Evolutionary conservation across 2,797 vertebrate species (phyloP).

Genomic region (Sandelia bainsii): DNA sequence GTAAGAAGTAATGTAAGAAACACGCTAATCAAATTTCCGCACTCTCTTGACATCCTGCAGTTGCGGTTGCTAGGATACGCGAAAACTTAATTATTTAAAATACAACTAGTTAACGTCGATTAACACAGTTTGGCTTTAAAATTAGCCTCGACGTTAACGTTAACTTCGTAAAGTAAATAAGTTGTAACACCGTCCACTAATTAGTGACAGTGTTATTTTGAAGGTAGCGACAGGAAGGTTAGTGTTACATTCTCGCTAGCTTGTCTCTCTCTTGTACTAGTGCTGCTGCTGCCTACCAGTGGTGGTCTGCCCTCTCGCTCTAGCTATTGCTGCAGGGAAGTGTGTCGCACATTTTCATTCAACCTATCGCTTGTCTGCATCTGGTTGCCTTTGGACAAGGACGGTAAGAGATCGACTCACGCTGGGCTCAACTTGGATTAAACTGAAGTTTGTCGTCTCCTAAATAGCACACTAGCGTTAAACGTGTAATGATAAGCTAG

Average conservation of each 20-base stretch:
- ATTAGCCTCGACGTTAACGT: no score
- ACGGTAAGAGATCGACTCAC: slow-evolving; percentile 58
- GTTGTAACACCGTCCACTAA: no score
- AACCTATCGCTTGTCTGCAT: slow-evolving; percentile 41
- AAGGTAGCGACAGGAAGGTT: slow-evolving; percentile 15
- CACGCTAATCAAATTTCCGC: no score
- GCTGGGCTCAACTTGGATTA: background rate
- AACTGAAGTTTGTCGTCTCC: slow-evolving; percentile 3
- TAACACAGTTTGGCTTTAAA: no score
- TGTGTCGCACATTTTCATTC: slow-evolving; percentile 32
- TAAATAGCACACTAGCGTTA: slow-evolving; percentile 11
- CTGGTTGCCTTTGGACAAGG: slow-evolving; percentile 60
- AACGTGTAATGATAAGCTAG: slow-evolving; percentile 55
- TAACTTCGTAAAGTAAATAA: no score
- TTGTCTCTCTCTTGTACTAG: slow-evolving; percentile 8
- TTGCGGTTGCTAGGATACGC: slow-evolving; percentile 16
- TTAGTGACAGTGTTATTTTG: slow-evolving; percentile 43
- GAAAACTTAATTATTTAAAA: background rate
- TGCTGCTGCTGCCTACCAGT: slow-evolving; percentile 48
- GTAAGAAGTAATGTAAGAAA: no score
- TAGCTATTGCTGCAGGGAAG: slow-evolving; percentile 17
- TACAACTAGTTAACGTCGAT: no score
- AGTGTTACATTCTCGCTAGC: background rate
- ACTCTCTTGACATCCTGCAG: no score
- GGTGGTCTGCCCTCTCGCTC: slow-evolving; percentile 45